A percentile compares a stretch with the other conserved stretches of the same genome.
phyloP scores from a whole-genome alignment of 1,140 invertebrate genomes.

The Macrobrachium rosenbergii region DNA sequence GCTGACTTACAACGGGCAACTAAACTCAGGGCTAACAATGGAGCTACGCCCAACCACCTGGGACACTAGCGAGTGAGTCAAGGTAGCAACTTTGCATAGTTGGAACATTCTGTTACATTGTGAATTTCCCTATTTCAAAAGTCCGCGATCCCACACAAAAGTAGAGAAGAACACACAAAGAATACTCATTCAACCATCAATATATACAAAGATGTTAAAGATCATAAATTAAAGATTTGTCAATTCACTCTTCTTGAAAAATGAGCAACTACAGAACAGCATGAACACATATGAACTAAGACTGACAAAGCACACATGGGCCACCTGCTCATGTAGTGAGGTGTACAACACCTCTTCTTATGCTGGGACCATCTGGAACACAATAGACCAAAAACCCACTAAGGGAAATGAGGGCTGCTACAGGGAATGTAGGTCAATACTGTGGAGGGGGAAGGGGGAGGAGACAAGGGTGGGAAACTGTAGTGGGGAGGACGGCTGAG shows the following conservation, averaged over 20 bases:
- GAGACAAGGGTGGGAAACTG: slow-evolving; percentile 41
- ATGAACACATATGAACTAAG: slow-evolving; percentile 59
- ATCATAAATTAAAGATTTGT: slow-evolving; percentile 43
- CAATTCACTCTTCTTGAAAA: slow-evolving; percentile 41
- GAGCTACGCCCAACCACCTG: slow-evolving; percentile 57
- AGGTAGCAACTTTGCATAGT: slow-evolving; percentile 61
- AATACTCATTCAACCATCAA: slow-evolving; percentile 58
- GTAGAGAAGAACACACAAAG: slow-evolving; percentile 56
- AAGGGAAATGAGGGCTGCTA: slow-evolving; percentile 48
- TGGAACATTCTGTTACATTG: slow-evolving; percentile 60
- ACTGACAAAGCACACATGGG: slow-evolving; percentile 42
- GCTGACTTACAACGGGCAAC: slow-evolving; percentile 55
- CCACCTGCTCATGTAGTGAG: slow-evolving; percentile 54
- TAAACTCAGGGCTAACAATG: slow-evolving; percentile 62
- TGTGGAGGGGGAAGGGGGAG: slow-evolving; percentile 27
- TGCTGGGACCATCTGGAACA: slow-evolving; percentile 51
- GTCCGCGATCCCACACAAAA: slow-evolving; percentile 62
- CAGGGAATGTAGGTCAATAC: slow-evolving; percentile 29
- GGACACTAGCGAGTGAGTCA: slow-evolving; percentile 59
- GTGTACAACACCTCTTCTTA: slow-evolving; percentile 46
- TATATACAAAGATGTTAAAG: slow-evolving; percentile 53
- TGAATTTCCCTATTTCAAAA: slow-evolving; percentile 60
- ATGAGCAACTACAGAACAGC: slow-evolving; percentile 49
- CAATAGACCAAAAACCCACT: slow-evolving; percentile 58
- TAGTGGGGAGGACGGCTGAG: slow-evolving; percentile 59